Conservation (phyloP, 2,797 vertebrate species). For the Triplophysa yarkandensis region DNA sequence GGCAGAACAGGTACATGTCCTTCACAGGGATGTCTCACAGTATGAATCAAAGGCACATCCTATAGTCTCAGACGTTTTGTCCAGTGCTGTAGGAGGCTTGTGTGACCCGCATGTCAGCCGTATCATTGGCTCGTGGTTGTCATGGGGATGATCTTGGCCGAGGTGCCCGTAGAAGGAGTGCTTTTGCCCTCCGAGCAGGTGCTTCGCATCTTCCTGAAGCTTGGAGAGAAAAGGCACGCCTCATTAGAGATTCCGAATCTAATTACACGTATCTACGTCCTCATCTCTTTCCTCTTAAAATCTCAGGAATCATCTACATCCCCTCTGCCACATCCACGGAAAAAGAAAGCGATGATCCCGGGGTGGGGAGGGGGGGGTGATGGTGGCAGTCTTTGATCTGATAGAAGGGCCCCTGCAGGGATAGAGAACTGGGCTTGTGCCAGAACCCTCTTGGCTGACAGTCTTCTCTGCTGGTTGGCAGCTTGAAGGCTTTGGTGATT, state of each 20-base stretch:
- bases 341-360: constrained; percentile 41
- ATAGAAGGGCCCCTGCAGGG: constrained; percentile 70
- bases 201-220: constrained; percentile 29
- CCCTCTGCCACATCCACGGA: constrained; percentile 40
- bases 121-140: constrained; percentile 64
- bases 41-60: not conserved
- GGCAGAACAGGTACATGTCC: not conserved
- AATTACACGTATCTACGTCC: constrained; percentile 45
- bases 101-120: constrained; percentile 61
- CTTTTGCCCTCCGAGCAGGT: constrained; percentile 41
- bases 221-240: constrained; percentile 8
- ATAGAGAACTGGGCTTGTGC: constrained; percentile 66
- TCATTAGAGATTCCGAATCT: constrained; percentile 48
- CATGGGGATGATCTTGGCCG: constrained; percentile 66
- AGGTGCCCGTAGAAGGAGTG: constrained; percentile 46
- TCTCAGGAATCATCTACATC: constrained; percentile 56
- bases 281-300: constrained; percentile 50
- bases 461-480: constrained; percentile 62
- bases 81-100: constrained; percentile 44
- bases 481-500: constrained; percentile 77
- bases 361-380: constrained; percentile 39
- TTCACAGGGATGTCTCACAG: not conserved
- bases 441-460: constrained; percentile 63
- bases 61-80: constrained; percentile 35
- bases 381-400: constrained; percentile 71